A percentile compares a stretch with the other conserved stretches of the same genome.
Conservation (phyloP, 1,140 invertebrate species). For the Drosophila malerkotliana region DNA sequence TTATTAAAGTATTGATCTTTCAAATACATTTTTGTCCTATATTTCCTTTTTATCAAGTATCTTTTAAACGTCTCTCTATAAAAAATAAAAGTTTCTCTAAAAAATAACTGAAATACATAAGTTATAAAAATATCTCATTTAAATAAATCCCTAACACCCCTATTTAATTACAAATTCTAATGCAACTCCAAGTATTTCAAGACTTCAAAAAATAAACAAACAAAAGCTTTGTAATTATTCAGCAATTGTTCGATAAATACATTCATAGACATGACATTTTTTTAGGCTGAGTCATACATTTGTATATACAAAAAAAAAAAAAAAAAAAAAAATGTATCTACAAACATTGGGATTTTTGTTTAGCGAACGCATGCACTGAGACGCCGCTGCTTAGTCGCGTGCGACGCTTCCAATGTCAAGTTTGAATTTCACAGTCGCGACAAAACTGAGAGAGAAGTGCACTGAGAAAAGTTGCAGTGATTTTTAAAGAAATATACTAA, state of each 20-base stretch:
- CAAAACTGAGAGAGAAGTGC: not conserved
- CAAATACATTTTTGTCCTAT: no score
- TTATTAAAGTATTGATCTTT: no score
- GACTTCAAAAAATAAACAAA: not conserved
- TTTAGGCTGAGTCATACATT: slow-evolving; percentile 20
- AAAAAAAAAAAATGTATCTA: no score
- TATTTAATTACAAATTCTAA: no score
- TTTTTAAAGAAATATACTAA: no score
- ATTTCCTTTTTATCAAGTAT: no score
- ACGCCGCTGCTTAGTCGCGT: slow-evolving; percentile 31
- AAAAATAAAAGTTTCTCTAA: no score
- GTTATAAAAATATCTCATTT: no score
- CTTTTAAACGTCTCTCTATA: no score
- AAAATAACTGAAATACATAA: no score
- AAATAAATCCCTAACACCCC: no score
- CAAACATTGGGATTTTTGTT: slow-evolving; percentile 9
- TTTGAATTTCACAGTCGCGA: slow-evolving; percentile 17
- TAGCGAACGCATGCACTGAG: slow-evolving; percentile 4
- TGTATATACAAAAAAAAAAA: not conserved
- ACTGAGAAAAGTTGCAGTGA: not conserved
- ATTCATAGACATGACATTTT: not conserved
- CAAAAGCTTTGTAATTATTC: not conserved
- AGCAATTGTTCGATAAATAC: slow-evolving; percentile 1
- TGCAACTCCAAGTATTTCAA: not conserved
- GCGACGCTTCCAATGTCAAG: slow-evolving; percentile 65